Conservation (phyloP, 1,140 invertebrate genomes). For the Drusus annulatus region DNA sequence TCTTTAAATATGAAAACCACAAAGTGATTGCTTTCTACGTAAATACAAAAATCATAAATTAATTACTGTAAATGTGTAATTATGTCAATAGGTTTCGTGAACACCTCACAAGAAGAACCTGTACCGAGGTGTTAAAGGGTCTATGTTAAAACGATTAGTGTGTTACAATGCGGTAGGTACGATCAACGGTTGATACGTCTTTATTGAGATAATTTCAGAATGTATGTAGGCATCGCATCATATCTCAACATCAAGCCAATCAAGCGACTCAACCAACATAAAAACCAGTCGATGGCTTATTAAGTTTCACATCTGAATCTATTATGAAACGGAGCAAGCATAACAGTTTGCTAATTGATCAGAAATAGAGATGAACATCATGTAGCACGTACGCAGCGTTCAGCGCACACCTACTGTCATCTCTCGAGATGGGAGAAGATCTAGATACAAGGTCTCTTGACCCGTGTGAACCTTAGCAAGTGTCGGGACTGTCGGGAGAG, state of each 20-base stretch:
- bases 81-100: too few species aligned
- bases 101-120: too few species aligned
- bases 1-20: too few species aligned
- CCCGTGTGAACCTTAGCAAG: conserved; percentile 9
- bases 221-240: too few species aligned
- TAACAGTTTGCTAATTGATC: conserved; percentile 19
- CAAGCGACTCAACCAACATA: background rate
- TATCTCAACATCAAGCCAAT: background rate
- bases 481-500: conserved; percentile 16
- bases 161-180: too few species aligned
- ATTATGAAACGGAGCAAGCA: conserved; percentile 8
- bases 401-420: background rate
- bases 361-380: conserved; percentile 22
- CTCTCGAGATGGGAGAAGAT: background rate
- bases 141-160: too few species aligned
- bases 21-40: too few species aligned
- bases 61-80: too few species aligned
- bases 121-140: too few species aligned
- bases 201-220: too few species aligned
- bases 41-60: too few species aligned
- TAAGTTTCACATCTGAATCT: background rate
- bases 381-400: background rate
- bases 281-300: background rate
- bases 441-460: background rate
- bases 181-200: too few species aligned